Evolutionary conservation across 1,140 invertebrate species (phyloP), one percentile per base, ranked within the genome.

Genomic region (Agrypnia vestita): DNA sequence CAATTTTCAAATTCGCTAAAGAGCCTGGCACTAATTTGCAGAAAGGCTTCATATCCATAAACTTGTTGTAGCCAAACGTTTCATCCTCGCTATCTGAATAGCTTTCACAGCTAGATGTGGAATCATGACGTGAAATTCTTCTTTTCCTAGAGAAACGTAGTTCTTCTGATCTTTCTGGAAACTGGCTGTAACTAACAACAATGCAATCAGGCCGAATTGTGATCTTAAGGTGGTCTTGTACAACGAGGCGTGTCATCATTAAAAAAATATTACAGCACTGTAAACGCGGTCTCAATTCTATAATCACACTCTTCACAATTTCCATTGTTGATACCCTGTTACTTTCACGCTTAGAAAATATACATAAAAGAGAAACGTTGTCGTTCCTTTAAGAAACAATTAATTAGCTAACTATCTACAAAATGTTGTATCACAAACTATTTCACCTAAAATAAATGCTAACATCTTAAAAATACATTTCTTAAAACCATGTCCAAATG

Each of bases 201-300:
- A 90, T 90, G 82, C 85, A 86, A 80, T 90, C 86, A 0, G 87
- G 85, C 84, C 88, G 84, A 82, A 90, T 88, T 74, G 85, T 89
- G n/a, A 88, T 88, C 86, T 88, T 89, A 56, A 89, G 85, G 80
- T 88, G 87, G 80, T 87, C 86, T 80, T 86, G 85, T 73, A 88
- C 86, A 47, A 84, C 86, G 53, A 88, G 85, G 84, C 88, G 85
- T 51, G 86, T 82, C 69, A 89, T 89, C 21, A 85, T 90, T n/a
- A 91, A 86, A 83, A 89, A 90, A 73, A 91, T 90, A 83, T 91
- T 91, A 77, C 90, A 91, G 79, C 89, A 91, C 35, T 89, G 85
- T 80, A 92, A 83, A 46, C 90, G 85, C 19, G 90, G 88, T 59
- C 91, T 87, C 15, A 91, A 83, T 85, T 92, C 91, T 79, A 92